Percentiles rank a stretch among this genome's conserved stretches.
Conservation (phyloP, 2,888 invertebrate species). For the Leptinotarsa peninsularis region DNA sequence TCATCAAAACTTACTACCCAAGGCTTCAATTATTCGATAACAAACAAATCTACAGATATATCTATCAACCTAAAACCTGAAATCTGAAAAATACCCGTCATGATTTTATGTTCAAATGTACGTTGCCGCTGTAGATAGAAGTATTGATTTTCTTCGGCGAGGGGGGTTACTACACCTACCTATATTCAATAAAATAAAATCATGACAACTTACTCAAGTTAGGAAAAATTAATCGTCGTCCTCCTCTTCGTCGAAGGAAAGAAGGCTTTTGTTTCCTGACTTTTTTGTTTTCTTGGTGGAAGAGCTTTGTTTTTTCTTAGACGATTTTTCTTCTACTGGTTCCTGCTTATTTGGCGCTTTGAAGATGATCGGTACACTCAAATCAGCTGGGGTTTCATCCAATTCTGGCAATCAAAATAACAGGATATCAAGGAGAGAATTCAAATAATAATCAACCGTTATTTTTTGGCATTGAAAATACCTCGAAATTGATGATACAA, state of each 20-base stretch:
- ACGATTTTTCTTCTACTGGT: slow-evolving; percentile 44
- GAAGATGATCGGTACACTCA: slow-evolving; percentile 72
- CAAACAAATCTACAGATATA: too few species aligned
- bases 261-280: slow-evolving; percentile 59
- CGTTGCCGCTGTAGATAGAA: background rate
- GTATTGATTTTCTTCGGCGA: slow-evolving; percentile 25
- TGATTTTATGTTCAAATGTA: background rate
- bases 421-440: too few species aligned
- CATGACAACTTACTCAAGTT: slow-evolving; percentile 18
- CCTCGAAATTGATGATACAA: too few species aligned
- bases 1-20: too few species aligned
- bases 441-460: too few species aligned
- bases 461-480: too few species aligned
- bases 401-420: slow-evolving; percentile 65
- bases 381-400: slow-evolving; percentile 72
- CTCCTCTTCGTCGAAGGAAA: slow-evolving; percentile 69
- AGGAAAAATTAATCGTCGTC: slow-evolving; percentile 53
- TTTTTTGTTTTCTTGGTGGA: slow-evolving; percentile 58
- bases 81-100: background rate
- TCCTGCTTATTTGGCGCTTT: slow-evolving; percentile 61
- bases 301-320: slow-evolving; percentile 37
- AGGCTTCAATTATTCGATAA: too few species aligned
- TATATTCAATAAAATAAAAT: slow-evolving; percentile 24
- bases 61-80: background rate
- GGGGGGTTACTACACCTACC: slow-evolving; percentile 4